Evolutionary conservation across 2,113 vertebrate genomes (phyloP).

Genomic region (Nyctereutes procyonoides): DNA sequence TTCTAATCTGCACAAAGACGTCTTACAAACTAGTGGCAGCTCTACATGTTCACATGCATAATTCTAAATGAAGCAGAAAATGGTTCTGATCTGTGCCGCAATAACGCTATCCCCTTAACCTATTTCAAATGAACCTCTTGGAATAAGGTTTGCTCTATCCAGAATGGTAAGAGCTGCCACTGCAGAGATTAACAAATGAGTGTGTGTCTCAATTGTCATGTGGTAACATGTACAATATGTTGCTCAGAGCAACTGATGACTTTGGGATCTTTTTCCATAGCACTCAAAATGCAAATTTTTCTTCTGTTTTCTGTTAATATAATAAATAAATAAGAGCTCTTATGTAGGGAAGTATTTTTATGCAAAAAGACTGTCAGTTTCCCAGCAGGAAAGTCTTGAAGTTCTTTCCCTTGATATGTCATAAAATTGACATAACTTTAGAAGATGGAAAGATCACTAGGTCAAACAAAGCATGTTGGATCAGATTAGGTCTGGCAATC

Average conservation of each 20-base stretch:
- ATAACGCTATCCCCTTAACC: background rate
- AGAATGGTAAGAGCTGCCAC: conserved; percentile 51
- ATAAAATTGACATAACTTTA: conserved; percentile 39
- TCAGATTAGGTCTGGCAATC: background rate
- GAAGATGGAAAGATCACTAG: conserved; percentile 35
- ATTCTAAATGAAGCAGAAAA: conserved; percentile 15
- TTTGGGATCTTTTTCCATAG: conserved; percentile 66
- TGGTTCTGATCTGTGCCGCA: background rate
- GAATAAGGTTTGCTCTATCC: background rate
- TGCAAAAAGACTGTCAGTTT: conserved; percentile 58
- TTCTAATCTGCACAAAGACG: conserved; percentile 5
- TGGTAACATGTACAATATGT: conserved; percentile 65
- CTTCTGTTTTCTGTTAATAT: conserved; percentile 78
- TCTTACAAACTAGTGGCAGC: background rate
- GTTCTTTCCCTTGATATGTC: conserved; percentile 53
- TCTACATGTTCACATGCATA: background rate
- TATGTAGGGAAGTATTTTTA: conserved; percentile 52
- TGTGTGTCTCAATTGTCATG: conserved; percentile 64
- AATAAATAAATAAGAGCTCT: conserved; percentile 72
- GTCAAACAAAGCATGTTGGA: conserved; percentile 48
- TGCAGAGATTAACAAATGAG: conserved; percentile 33
- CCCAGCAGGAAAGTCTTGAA: conserved; percentile 60
- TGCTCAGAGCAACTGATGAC: conserved; percentile 71
- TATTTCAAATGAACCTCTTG: conserved; percentile 44
- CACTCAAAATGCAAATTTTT: conserved; percentile 75